Percentiles rank a stretch among this genome's conserved stretches.
phyloP scores from a whole-genome alignment of 1,140 invertebrate genomes.

The Drosophila ohnishii region DNA sequence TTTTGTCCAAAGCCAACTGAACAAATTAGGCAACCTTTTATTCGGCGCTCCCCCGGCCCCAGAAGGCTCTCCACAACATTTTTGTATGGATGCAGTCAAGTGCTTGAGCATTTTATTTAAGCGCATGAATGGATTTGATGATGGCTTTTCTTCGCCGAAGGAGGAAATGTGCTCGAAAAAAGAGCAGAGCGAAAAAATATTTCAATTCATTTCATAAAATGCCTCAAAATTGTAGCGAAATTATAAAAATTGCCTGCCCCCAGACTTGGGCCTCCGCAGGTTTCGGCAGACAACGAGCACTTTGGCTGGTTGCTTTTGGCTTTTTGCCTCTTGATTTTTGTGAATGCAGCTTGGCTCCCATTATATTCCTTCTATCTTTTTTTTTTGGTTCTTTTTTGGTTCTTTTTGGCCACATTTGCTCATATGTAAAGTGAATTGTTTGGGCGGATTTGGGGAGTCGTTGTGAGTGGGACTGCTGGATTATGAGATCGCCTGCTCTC shows the following conservation, averaged over 20 bases:
- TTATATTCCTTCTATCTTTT: constrained; percentile 7
- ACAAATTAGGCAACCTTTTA: constrained; percentile 75
- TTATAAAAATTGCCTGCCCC: constrained; percentile 74
- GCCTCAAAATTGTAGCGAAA: constrained; percentile 81
- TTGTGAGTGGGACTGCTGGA: constrained; percentile 35
- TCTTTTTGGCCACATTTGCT: constrained; percentile 66
- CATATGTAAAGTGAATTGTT: constrained; percentile 80
- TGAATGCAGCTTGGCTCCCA: constrained; percentile 49
- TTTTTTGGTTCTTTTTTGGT: constrained; percentile 30
- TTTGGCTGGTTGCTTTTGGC: constrained; percentile 67
- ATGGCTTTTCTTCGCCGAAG: constrained; percentile 68
- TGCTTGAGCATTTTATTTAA: constrained; percentile 83
- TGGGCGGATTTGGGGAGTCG: constrained; percentile 35
- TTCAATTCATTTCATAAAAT: constrained; percentile 82
- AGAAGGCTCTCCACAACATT: constrained; percentile 45
- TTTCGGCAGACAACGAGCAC: constrained; percentile 52
- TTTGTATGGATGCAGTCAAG: constrained; percentile 83
- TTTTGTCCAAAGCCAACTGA: constrained; percentile 60
- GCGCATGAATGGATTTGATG: constrained; percentile 81
- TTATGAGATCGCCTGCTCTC: constrained; percentile 44
- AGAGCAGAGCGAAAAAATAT: constrained; percentile 53
- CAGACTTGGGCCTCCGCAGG: constrained; percentile 25
- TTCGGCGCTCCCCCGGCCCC: constrained; percentile 19
- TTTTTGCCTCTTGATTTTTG: constrained; percentile 41
- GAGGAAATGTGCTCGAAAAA: constrained; percentile 55